Conservation (phyloP, 1,140 invertebrate genomes). For the Trypoxylus dichotomus region DNA sequence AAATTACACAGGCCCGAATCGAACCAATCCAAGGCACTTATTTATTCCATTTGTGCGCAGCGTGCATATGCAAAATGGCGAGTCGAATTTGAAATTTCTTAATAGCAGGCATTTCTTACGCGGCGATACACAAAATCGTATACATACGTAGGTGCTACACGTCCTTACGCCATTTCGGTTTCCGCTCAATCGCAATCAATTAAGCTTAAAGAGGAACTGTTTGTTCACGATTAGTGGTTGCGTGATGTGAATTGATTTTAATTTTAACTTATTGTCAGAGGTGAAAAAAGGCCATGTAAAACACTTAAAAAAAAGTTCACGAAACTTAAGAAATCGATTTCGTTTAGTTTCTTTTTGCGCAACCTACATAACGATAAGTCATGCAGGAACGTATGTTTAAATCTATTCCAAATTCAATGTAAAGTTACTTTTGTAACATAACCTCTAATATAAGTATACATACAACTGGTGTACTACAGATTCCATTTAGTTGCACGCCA, state of each 20-base stretch:
- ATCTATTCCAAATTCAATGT: too few species aligned
- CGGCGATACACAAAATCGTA: neutral
- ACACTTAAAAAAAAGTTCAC: too few species aligned
- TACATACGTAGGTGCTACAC: neutral
- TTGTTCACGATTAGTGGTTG: neutral
- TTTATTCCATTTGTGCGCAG: conserved; percentile 15
- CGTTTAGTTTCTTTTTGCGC: too few species aligned
- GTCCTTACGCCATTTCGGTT: neutral
- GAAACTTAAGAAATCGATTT: too few species aligned
- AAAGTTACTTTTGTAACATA: too few species aligned
- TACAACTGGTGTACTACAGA: too few species aligned
- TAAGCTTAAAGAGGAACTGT: neutral
- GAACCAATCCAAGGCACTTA: conserved; percentile 18
- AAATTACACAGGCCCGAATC: conserved; percentile 26
- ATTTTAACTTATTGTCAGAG: neutral
- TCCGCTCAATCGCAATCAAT: neutral
- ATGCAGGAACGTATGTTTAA: too few species aligned
- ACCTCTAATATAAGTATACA: too few species aligned
- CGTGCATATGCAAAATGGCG: conserved; percentile 33
- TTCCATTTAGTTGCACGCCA: too few species aligned
- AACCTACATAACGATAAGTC: too few species aligned
- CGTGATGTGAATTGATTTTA: neutral
- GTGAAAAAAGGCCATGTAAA: too few species aligned
- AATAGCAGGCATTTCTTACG: conserved; percentile 22
- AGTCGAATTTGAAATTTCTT: conserved; percentile 32